Percentiles rank a stretch among this genome's conserved stretches.
phyloP scores from a whole-genome alignment of 1,140 invertebrate species.

The Drosophila erecta region DNA sequence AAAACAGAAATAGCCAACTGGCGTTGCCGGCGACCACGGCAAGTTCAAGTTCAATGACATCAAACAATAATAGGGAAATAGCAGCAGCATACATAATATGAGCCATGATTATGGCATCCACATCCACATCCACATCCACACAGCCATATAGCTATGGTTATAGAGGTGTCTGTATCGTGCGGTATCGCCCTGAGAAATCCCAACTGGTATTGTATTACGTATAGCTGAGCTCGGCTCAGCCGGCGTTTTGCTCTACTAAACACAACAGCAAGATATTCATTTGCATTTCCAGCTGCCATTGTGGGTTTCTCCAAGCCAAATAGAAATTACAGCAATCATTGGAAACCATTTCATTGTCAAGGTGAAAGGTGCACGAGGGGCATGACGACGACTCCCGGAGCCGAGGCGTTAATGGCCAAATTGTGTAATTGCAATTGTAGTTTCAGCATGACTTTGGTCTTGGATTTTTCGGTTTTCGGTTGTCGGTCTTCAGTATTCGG shows the following conservation, averaged over 20 bases:
- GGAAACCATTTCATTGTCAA: slow-evolving; percentile 76
- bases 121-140: neutral
- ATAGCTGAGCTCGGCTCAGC: slow-evolving; percentile 9
- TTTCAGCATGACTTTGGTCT: slow-evolving; percentile 1
- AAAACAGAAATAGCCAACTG: slow-evolving; percentile 44
- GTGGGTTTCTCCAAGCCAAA: slow-evolving; percentile 22
- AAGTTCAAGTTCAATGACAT: slow-evolving; percentile 83
- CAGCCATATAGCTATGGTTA: too few relatives aligned
- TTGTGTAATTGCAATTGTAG: slow-evolving; percentile 72
- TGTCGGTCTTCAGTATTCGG: neutral
- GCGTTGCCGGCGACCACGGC: slow-evolving; percentile 38
- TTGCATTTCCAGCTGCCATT: slow-evolving; percentile 55
- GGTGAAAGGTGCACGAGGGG: slow-evolving; percentile 42
- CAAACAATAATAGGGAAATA: slow-evolving; percentile 69
- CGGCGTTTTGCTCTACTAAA: slow-evolving; percentile 76
- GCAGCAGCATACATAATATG: slow-evolving; percentile 50
- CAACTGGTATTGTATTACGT: slow-evolving; percentile 65
- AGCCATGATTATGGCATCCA: slow-evolving; percentile 47
- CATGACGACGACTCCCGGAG: neutral
- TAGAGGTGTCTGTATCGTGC: slow-evolving; percentile 26
- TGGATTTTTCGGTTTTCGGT: neutral
- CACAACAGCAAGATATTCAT: slow-evolving; percentile 56
- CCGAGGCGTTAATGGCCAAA: slow-evolving; percentile 75
- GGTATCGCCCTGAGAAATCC: slow-evolving; percentile 69
- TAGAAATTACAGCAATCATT: slow-evolving; percentile 71